Base-by-base conservation (phyloP, 2,888 invertebrate genomes). In the Dascillus cervinus region DNA sequence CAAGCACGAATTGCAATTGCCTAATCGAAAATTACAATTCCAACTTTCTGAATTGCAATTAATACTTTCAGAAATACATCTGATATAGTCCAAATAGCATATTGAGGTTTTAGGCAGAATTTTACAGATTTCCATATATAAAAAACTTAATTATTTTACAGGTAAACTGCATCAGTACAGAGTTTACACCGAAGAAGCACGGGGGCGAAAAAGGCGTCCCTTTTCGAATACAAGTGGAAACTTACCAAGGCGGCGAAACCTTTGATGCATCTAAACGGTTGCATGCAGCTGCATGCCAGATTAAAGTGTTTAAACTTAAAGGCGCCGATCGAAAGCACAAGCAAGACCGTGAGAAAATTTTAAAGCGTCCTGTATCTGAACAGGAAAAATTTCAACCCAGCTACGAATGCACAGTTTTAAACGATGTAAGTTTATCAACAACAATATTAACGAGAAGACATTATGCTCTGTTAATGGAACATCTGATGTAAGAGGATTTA, bases 131-230 rank as follows among this genome's bases (percentile, higher is more conserved):
- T n/a, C n/a, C n/a, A n/a, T n/a, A n/a, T n/a, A n/a, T n/a, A n/a
- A n/a, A n/a, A n/a, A n/a, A n/a, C n/a, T n/a, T n/a, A n/a, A n/a
- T n/a, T n/a, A n/a, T n/a, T n/a, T 58, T 59, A 3, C 58, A 85
- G 86, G 82, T 88, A 26, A 91, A 96, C 66, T 95, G 94, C 64
- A 96, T 96, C 53, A 94, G 94, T 40, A 96, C 96, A 0, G 96
- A 96, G 67, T 96, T 96, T 62, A 96, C 96, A 1, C 89, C 92
- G 0, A 95, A 94, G 63, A 95, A 95, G 57, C 95, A 96, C 64
- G 96, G 96, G 26, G 96, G 96, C 1, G 96, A 96, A 66, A 96
- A 96, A 58, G 96, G 96, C 1, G 95, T 96, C 1, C 95, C 95
- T 0, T 96, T 96, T 69, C 78, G 95, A 26, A 82, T 95, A 43